A percentile compares a stretch with the other conserved stretches of the same genome.
phyloP scores from a whole-genome alignment of 2,888 invertebrate genomes.

The Willowsia nigromaculata region DNA sequence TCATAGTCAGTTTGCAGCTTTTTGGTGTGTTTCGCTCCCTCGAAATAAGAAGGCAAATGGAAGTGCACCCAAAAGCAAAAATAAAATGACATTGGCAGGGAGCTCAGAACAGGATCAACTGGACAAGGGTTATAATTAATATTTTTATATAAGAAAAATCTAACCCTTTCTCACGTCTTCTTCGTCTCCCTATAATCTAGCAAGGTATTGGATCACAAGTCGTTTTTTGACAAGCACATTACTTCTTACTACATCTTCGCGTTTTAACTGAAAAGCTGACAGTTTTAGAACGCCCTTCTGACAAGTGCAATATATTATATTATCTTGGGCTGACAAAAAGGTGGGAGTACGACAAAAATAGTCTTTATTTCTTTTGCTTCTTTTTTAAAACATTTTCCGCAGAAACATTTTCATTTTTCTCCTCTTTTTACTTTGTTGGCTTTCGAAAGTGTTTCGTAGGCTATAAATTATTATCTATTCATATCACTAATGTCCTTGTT shows the following conservation, averaged over 20 bases:
- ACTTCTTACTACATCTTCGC: constrained; percentile 42
- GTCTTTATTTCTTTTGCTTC: constrained; percentile 7
- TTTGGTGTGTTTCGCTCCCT: background rate
- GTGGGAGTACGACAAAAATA: constrained; percentile 15
- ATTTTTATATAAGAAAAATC: background rate
- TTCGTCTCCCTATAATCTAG: background rate
- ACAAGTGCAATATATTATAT: constrained; percentile 70
- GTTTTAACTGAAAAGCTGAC: constrained; percentile 69
- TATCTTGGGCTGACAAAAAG: constrained; percentile 7
- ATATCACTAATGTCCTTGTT: too few species aligned
- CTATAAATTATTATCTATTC: too few species aligned
- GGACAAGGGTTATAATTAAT: background rate
- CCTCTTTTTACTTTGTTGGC: background rate
- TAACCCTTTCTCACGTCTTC: background rate
- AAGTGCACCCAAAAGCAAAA: background rate
- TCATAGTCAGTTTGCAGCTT: background rate
- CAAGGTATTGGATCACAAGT: constrained; percentile 65
- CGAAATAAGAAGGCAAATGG: background rate
- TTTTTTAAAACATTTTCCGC: background rate
- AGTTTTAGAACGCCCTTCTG: constrained; percentile 73
- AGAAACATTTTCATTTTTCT: background rate
- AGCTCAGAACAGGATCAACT: background rate
- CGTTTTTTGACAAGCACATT: constrained; percentile 67
- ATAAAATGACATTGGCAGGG: constrained; percentile 14
- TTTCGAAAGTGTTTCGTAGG: too few species aligned